Evolutionary conservation across 2,888 invertebrate species (phyloP).

Genomic region (Erebia ligea): DNA sequence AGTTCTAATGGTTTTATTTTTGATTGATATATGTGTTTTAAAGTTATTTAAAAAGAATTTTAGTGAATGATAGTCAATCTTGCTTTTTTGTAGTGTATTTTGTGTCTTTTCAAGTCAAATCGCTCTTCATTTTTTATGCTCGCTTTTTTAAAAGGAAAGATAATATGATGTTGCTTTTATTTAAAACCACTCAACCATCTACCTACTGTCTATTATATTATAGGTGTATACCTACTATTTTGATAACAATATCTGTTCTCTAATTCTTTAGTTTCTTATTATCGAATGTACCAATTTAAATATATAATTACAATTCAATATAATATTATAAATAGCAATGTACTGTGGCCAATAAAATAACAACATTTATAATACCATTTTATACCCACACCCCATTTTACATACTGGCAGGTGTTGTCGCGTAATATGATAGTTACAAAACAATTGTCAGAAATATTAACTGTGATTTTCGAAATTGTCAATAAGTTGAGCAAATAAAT

Average conservation of each 20-base stretch:
- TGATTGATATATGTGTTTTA: slow-evolving; percentile 53
- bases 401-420: slow-evolving; percentile 72
- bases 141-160: slow-evolving; percentile 43
- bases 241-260: slow-evolving; percentile 11
- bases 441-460: slow-evolving; percentile 79
- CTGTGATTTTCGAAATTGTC: slow-evolving; percentile 84
- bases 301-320: slow-evolving; percentile 64
- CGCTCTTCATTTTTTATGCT: slow-evolving; percentile 64
- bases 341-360: slow-evolving; percentile 79
- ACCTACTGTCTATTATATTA: not conserved
- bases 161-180: not conserved
- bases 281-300: slow-evolving; percentile 45
- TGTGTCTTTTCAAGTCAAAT: slow-evolving; percentile 46
- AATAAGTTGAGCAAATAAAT: slow-evolving; percentile 83
- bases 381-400: slow-evolving; percentile 79
- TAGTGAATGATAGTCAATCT: slow-evolving; percentile 43
- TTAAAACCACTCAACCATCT: slow-evolving; percentile 8
- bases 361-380: slow-evolving; percentile 80
- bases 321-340: slow-evolving; percentile 68
- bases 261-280: slow-evolving; percentile 37
- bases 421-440: slow-evolving; percentile 77
- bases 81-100: slow-evolving; percentile 42
- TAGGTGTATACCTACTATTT: slow-evolving; percentile 19
- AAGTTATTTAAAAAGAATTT: slow-evolving; percentile 45
- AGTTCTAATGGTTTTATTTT: slow-evolving; percentile 62